A percentile compares a stretch with the other conserved stretches of the same genome.
These are phyloP conservation scores for Natator depressus DNA, from an alignment of 2,113 vertebrate genomes.

Conservation along the genomic window DNA sequence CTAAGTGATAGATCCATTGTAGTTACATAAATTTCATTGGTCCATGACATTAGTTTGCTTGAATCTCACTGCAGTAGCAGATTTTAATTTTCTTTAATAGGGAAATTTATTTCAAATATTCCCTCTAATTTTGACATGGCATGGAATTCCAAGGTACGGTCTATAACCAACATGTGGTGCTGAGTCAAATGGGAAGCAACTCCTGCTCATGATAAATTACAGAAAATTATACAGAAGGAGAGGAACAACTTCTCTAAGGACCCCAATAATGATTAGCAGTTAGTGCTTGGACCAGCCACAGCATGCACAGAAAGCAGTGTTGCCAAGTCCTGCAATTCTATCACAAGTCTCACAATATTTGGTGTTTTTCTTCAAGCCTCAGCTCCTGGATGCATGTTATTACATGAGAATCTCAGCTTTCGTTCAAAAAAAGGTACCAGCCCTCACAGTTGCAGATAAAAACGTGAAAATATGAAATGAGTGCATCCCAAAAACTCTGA, in stretches of 20 bases:
- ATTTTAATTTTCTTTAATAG: not conserved
- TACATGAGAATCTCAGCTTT: not conserved
- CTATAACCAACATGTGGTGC: not conserved
- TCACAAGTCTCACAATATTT: not conserved
- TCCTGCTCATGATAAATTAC: not conserved
- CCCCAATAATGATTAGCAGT: not conserved
- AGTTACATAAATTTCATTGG: not conserved
- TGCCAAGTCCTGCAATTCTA: not conserved
- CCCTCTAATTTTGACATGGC: not conserved
- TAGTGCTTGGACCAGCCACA: not conserved
- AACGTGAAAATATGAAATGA: not conserved
- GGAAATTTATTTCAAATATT: not conserved
- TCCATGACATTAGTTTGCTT: not conserved
- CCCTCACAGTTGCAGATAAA: not conserved
- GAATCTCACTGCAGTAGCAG: not conserved
- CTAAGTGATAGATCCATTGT: fast-evolving
- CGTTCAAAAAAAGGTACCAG: not conserved
- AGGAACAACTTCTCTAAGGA: not conserved
- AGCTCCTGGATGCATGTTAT: not conserved
- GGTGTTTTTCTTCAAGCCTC: not conserved
- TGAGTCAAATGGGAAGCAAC: not conserved
- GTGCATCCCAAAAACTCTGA: not conserved
- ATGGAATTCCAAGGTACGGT: not conserved
- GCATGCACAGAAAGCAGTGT: not conserved
- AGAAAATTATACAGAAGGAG: not conserved